Conservation (phyloP, 2,888 invertebrate genomes). For the Subacronicta megacephala region DNA sequence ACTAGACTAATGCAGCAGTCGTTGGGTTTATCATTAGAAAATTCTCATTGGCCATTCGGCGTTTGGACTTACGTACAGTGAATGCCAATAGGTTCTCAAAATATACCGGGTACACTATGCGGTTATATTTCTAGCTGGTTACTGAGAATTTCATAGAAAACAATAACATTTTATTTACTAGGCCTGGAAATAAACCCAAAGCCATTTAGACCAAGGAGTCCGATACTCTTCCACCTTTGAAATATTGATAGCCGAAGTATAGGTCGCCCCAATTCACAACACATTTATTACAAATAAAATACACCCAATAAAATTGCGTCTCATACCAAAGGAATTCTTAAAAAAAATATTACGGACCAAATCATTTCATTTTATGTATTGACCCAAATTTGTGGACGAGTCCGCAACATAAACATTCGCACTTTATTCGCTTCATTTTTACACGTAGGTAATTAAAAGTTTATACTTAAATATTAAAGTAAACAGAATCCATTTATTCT, state of each 20-base stretch:
- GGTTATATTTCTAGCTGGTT: no score
- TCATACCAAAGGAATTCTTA: slow-evolving; percentile 12
- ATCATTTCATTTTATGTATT: slow-evolving; percentile 11
- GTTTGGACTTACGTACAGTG: no score
- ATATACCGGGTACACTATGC: no score
- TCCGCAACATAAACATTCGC: slow-evolving; percentile 31
- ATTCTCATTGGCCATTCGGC: no score
- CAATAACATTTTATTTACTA: no score
- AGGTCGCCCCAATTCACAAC: slow-evolving; percentile 13
- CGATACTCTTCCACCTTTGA: background rate
- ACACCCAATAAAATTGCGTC: slow-evolving; percentile 15
- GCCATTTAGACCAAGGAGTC: no score
- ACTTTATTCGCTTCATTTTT: slow-evolving; percentile 33
- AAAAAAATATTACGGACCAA: slow-evolving; percentile 16
- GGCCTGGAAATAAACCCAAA: no score
- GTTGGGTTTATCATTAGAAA: no score
- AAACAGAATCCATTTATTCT: background rate
- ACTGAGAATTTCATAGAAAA: no score
- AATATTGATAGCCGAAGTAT: background rate
- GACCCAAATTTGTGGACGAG: slow-evolving; percentile 37
- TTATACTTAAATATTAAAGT: slow-evolving; percentile 11
- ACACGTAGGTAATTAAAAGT: slow-evolving; percentile 41
- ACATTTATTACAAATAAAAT: slow-evolving; percentile 34
- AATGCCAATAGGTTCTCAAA: no score
- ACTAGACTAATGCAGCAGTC: no score